phyloP scores from a whole-genome alignment of 1,140 invertebrate genomes.

The Ylistrum balloti region DNA sequence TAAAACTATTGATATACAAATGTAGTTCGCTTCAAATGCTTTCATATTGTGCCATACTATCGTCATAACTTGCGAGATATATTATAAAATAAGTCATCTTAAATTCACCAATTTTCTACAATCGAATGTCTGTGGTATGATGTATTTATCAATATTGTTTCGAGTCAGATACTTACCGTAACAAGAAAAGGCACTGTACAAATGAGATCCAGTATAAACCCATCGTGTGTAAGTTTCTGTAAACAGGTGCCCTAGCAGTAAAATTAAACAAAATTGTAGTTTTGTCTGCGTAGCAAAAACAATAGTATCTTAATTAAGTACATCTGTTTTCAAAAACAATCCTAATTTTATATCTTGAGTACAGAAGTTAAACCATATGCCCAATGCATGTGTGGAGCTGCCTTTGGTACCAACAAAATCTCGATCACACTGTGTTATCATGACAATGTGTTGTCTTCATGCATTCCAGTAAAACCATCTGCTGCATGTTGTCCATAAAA shows the following conservation, averaged over 20 bases:
- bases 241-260: constrained; percentile 93
- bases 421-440: not conserved
- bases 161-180: constrained; percentile 88
- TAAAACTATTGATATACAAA: too few relatives aligned
- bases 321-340: not conserved
- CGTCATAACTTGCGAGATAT: too few relatives aligned
- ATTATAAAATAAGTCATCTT: too few relatives aligned
- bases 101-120: too few relatives aligned
- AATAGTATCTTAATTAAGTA: not conserved
- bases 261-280: constrained; percentile 67
- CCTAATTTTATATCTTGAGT: not conserved
- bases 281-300: not conserved
- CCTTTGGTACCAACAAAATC: too few relatives aligned
- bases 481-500: not conserved
- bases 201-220: constrained; percentile 96
- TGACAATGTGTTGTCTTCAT: not conserved
- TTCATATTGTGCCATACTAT: too few relatives aligned
- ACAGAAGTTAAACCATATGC: not conserved
- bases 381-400: not conserved
- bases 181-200: constrained; percentile 96
- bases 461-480: not conserved
- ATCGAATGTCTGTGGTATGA: too few relatives aligned
- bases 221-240: constrained; percentile 95
- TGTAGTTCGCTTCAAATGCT: too few relatives aligned
- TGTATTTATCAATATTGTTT: too few relatives aligned